Evolutionary conservation across 2,888 invertebrate genomes (phyloP).

Genomic region (Meiosimyza decipiens): DNA sequence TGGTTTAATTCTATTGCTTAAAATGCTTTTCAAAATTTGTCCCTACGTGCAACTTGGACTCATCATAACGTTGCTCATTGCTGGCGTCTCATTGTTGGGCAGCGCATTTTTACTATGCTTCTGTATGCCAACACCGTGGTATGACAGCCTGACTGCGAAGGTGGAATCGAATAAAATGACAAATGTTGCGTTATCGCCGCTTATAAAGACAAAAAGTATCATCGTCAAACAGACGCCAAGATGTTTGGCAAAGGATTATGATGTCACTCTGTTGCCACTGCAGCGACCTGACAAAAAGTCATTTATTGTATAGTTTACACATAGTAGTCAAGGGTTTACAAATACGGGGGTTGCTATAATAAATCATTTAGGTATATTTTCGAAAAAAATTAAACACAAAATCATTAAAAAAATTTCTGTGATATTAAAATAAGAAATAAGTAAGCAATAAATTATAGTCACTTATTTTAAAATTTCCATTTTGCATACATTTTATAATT

Average conservation of each 20-base stretch:
- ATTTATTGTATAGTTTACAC: not conserved
- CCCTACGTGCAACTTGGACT: constrained; percentile 69
- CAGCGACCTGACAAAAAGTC: constrained; percentile 14
- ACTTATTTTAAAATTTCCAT: not conserved
- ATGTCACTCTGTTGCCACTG: constrained; percentile 44
- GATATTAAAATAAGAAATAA: constrained; percentile 26
- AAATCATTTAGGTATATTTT: not conserved
- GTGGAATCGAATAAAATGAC: constrained; percentile 28
- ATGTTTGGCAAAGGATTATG: constrained; percentile 41
- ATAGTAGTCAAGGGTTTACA: too few relatives aligned
- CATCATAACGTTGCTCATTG: constrained; percentile 67
- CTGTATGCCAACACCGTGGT: constrained; percentile 50
- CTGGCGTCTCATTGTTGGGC: constrained; percentile 68
- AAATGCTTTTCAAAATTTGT: constrained; percentile 68
- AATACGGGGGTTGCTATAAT: not conserved
- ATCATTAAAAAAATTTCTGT: constrained; percentile 17
- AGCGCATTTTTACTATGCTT: constrained; percentile 56
- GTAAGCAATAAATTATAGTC: too few relatives aligned
- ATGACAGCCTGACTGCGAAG: not conserved
- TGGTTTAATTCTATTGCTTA: constrained; percentile 66
- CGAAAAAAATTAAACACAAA: not conserved
- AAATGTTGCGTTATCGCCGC: constrained; percentile 39
- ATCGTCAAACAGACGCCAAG: not conserved
- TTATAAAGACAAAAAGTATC: constrained; percentile 38
- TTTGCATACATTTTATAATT: not conserved